Base-by-base conservation (phyloP, 2,113 vertebrate species). In the Labeo rohita region DNA sequence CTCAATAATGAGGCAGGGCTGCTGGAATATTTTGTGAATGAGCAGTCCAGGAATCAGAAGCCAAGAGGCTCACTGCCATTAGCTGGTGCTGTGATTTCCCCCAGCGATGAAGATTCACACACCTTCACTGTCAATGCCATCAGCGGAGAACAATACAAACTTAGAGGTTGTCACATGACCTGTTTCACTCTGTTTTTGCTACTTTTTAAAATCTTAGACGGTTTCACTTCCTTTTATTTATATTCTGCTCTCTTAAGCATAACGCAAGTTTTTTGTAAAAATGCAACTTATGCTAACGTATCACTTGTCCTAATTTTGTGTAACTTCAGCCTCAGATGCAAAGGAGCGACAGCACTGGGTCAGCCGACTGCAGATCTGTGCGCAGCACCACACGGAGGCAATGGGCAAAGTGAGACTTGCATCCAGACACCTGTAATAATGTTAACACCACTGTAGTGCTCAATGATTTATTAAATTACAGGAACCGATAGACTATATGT, bases 331-430 rank as follows among this genome's bases (percentile, higher is more conserved):
- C 85, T 94, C 96, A 2, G 98, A 99, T 89, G 97, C 98, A 90
- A 99, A 99, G 89, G 98, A 99, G 89, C 94, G 98, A 66, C 98
- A 99, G 50, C 98, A 99, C 84, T 99, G 98, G 98, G 98, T 99
- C 85, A 99, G 98, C 95, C 93, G 98, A 81, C 96, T 99, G 65
- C 98, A 99, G 94, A 97, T 99, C 87, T 99, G 98, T 90, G 96
- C 98, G 0, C 98, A 99, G 65, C 98, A 99, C 88, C 98, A 99
- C 93, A 99, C 98, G 0, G 98, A 99, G 93, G 98, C 98, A 84
- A 97, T 99, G 91, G 98, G 98, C 52, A 99, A 99, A 97, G 98
- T 99, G 83, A 90, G 91, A 36, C 28, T 5, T 73, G 11, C 34
- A 83, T 8, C 5, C 66, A 83, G 12, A 56, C 16, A 18, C 49